Evolutionary conservation across 1,140 invertebrate genomes (phyloP), one percentile per base, ranked within the genome.

Genomic region (Aphidius gifuensis): DNA sequence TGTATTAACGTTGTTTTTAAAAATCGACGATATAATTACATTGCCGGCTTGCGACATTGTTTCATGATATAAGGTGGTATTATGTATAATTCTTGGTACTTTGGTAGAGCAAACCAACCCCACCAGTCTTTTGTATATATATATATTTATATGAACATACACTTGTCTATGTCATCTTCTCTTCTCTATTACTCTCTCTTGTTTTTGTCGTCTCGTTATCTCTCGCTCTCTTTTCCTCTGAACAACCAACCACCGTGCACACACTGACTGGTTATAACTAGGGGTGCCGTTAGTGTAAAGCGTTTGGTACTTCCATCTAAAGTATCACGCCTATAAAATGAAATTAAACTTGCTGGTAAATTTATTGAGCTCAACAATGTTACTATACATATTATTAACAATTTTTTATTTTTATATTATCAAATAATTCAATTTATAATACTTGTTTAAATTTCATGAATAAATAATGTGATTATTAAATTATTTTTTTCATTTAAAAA

Each of bases 281-380:
- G 16, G 16, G 46, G 63, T 50, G 66, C 66, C 66, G 69, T 72
- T 72, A 71, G 66, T 68, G 69, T 69, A 72, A 64, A 65, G 64
- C 54, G 64, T 53, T 60, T 63, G 64, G 60, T 57, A 50, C 53
- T 58, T 72, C 66, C 69, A 69, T 38, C 67, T 73, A 72, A 73
- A 74, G 68, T 73, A 74, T 73, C 71, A 67, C 67, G 69, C 72
- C 72, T 75, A 71, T 75, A 75, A 75, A 75, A 73, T 73, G 69
- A 75, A 75, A 75, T 75, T 75, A 75, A 75, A 74, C 72, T 73
- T 73, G 51, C 64, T 58, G 43, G 66, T 47, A 69, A 75, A 75
- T 75, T 74, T 75, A 75, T 74, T 64, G 71, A 62, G 66, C 62
- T 60, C 62, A 59, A 56, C 47, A 58, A 43, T 55, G 44, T 55